Evolutionary conservation across 1,140 invertebrate genomes (phyloP).

Genomic region (Zaprionus vittiger): DNA sequence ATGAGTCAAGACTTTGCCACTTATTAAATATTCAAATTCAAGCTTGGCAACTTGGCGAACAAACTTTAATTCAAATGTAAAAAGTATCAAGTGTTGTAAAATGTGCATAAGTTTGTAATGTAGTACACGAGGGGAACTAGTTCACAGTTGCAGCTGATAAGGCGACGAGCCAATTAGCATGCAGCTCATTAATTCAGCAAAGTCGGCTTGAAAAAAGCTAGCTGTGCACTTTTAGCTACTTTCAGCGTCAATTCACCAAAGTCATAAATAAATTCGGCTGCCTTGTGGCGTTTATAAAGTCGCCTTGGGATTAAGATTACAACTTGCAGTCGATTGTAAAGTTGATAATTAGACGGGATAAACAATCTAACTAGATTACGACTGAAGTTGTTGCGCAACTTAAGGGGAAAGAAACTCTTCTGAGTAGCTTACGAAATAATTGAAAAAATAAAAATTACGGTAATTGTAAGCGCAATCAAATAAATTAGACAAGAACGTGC

Average conservation of each 20-base stretch:
- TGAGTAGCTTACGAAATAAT: conserved; percentile 8
- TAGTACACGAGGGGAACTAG: conserved; percentile 12
- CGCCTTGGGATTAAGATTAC: conserved; percentile 15
- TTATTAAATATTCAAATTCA: conserved; percentile 21
- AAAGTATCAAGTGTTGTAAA: conserved; percentile 19
- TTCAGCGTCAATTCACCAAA: background rate
- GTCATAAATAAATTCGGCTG: conserved; percentile 13
- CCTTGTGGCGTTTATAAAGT: background rate
- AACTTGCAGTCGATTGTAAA: background rate
- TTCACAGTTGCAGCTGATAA: conserved; percentile 23
- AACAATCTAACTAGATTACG: conserved; percentile 4
- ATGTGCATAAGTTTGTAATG: conserved; percentile 9
- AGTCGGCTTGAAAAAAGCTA: conserved; percentile 1
- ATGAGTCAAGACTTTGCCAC: background rate
- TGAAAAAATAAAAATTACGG: conserved; percentile 23
- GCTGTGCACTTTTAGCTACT: background rate
- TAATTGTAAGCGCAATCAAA: conserved; percentile 74
- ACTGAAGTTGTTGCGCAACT: background rate
- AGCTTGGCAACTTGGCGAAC: background rate
- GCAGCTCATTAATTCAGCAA: conserved; percentile 20
- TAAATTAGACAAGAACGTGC: conserved; percentile 79
- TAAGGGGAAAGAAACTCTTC: background rate
- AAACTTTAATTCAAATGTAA: background rate
- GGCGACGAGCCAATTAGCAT: conserved; percentile 3
- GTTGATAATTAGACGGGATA: background rate